These are phyloP conservation scores for Aplochiton taeniatus DNA, from an alignment of 2,797 vertebrate species.

Conservation along the genomic window DNA sequence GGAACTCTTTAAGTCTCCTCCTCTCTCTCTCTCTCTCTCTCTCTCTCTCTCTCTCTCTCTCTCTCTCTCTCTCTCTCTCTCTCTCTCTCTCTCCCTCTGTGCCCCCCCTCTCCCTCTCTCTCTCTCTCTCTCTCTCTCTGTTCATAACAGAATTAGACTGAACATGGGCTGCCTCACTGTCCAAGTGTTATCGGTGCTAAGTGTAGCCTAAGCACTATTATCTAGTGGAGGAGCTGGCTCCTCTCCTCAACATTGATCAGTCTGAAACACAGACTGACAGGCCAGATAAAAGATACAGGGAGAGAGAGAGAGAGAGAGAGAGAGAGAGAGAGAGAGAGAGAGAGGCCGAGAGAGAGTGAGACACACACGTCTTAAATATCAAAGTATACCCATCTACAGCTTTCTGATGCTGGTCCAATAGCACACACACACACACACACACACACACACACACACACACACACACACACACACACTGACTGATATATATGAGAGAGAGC, in stretches of 20 bases:
- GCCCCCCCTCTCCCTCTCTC: constrained; percentile 1
- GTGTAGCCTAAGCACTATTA: constrained; percentile 6
- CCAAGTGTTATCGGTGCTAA: constrained; percentile 18
- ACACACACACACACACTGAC: constrained; percentile 31
- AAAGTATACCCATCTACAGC: too few relatives aligned
- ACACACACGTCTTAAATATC: background rate
- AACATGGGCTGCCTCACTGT: constrained; percentile 24
- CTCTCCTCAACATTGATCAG: constrained; percentile 21
- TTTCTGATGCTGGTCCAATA: background rate
- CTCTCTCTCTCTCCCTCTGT: background rate
- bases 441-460: background rate
- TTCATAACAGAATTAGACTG: constrained; percentile 26
- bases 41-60: background rate
- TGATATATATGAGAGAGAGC: too few relatives aligned
- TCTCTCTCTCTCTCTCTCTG: constrained; percentile 14
- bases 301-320: background rate
- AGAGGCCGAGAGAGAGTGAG: background rate
- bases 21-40: background rate
- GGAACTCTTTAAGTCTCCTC: too few relatives aligned
- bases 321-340: background rate
- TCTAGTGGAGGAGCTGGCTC: constrained; percentile 14
- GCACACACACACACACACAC: constrained; percentile 13
- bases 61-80: background rate
- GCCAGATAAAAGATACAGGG: background rate
- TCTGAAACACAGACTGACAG: constrained; percentile 9